Percentiles rank a stretch among this genome's conserved stretches.
Evolutionary conservation across 2,888 invertebrate genomes (phyloP).

Genomic region (Sphecodes monilicornis): DNA sequence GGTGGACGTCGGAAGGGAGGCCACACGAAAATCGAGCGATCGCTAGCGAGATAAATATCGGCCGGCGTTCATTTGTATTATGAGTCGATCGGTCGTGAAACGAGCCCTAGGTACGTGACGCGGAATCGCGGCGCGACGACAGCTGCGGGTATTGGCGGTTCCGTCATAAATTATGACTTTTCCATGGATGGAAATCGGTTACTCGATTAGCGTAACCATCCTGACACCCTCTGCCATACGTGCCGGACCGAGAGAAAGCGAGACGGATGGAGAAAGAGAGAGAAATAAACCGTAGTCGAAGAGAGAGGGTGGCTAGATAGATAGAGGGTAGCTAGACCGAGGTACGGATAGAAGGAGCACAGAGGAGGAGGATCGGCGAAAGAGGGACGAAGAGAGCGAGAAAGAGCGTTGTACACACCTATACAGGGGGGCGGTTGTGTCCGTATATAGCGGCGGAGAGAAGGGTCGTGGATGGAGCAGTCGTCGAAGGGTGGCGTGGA

Average conservation of each 20-base stretch:
- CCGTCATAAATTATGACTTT: slow-evolving; percentile 72
- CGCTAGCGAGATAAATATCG: slow-evolving; percentile 42
- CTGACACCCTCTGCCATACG: slow-evolving; percentile 72
- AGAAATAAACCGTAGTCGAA: not conserved
- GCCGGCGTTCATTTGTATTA: slow-evolving; percentile 23
- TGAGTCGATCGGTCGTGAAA: slow-evolving; percentile 48
- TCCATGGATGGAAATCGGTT: slow-evolving; percentile 80
- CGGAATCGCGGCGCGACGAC: slow-evolving; percentile 32
- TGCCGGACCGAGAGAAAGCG: slow-evolving; percentile 47
- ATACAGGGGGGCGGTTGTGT: not conserved
- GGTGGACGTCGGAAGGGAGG: not conserved
- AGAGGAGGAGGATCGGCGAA: slow-evolving; percentile 27
- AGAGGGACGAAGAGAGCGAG: slow-evolving; percentile 30
- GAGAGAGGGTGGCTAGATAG: slow-evolving; percentile 3
- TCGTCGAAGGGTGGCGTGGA: slow-evolving; percentile 67
- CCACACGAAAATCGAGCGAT: not conserved
- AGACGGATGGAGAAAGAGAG: not conserved
- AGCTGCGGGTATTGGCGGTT: slow-evolving; percentile 35
- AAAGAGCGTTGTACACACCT: slow-evolving; percentile 33
- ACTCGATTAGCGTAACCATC: slow-evolving; percentile 82
- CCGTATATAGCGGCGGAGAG: slow-evolving; percentile 50
- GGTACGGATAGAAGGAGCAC: slow-evolving; percentile 18
- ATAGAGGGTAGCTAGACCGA: not conserved
- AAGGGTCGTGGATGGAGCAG: slow-evolving; percentile 67
- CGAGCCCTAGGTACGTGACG: slow-evolving; percentile 47